These are phyloP conservation scores for Chorisops tibialis DNA, from an alignment of 2,888 invertebrate genomes.

Conservation along the genomic window DNA sequence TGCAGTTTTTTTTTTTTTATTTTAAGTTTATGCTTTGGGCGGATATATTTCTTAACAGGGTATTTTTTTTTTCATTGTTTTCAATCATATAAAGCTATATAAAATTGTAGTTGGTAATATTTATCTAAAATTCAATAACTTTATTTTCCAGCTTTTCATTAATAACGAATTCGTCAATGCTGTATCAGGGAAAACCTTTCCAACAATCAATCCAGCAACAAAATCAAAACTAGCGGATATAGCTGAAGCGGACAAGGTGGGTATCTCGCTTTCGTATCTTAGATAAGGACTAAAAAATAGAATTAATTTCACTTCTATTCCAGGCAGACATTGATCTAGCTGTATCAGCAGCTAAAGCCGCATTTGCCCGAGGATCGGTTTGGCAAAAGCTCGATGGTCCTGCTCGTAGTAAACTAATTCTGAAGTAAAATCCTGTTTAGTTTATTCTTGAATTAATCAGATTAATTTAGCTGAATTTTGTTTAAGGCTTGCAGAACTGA, in stretches of 20 bases:
- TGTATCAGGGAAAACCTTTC: slow-evolving; percentile 79
- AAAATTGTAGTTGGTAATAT: not conserved
- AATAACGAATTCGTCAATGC: slow-evolving; percentile 81
- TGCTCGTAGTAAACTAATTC: slow-evolving; percentile 68
- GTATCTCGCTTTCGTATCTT: not conserved
- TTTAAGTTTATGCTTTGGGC: no score
- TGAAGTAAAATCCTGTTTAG: slow-evolving; percentile 54
- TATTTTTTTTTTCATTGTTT: not conserved
- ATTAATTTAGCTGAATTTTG: no score
- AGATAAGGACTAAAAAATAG: not conserved
- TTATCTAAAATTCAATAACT: not conserved
- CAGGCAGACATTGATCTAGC: slow-evolving; percentile 79
- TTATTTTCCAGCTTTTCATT: slow-evolving; percentile 69
- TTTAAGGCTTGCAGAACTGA: slow-evolving; percentile 67
- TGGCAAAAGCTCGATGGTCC: slow-evolving; percentile 78
- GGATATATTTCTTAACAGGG: not conserved
- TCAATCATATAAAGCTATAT: not conserved
- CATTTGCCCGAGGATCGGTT: slow-evolving; percentile 57
- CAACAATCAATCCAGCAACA: slow-evolving; percentile 78
- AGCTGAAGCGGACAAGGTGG: slow-evolving; percentile 81
- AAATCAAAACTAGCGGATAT: slow-evolving; percentile 72
- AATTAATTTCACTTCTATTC: not conserved
- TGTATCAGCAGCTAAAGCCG: slow-evolving; percentile 73
- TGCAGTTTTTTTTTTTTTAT: no score
- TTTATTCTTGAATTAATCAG: no score